Percentiles rank a stretch among this genome's conserved stretches.
phyloP scores from a whole-genome alignment of 2,797 vertebrate species.

The Microctenopoma lineatum region DNA sequence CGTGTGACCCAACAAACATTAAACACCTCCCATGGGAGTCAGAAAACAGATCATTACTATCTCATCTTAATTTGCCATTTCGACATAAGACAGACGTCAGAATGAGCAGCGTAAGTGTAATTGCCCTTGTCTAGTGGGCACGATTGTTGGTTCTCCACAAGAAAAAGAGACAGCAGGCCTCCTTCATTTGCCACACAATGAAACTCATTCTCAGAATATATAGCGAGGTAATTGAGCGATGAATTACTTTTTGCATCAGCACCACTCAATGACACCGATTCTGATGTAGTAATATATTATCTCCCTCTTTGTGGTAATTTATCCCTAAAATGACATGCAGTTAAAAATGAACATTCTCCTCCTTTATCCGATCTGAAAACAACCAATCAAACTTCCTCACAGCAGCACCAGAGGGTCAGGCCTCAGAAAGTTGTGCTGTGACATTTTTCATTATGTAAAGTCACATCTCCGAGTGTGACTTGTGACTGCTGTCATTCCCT shows the following conservation, averaged over 20 bases:
- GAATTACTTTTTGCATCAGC: conserved; percentile 78
- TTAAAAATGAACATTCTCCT: conserved; percentile 38
- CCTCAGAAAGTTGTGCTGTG: not conserved
- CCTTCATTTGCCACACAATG: conserved; percentile 69
- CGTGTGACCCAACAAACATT: conserved; percentile 21
- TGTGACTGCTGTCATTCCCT: conserved; percentile 41
- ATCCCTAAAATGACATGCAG: conserved; percentile 51
- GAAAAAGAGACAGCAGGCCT: conserved; percentile 57
- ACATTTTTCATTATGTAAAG: conserved; percentile 53
- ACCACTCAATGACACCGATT: conserved; percentile 68
- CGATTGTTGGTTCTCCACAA: conserved; percentile 55
- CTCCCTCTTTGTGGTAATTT: conserved; percentile 59
- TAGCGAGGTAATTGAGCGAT: conserved; percentile 75
- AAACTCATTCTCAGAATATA: conserved; percentile 66
- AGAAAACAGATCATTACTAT: conserved; percentile 58
- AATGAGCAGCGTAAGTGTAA: conserved; percentile 47
- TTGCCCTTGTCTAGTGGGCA: conserved; percentile 61
- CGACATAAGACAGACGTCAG: conserved; percentile 45
- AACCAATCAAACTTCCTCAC: conserved; percentile 15
- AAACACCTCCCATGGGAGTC: conserved; percentile 30
- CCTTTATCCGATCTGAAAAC: conserved; percentile 27
- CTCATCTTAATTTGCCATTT: conserved; percentile 57
- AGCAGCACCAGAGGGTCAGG: conserved; percentile 8
- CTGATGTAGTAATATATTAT: conserved; percentile 71
- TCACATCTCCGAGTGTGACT: conserved; percentile 58